These are phyloP conservation scores for Aleiodes leptofemur DNA, from an alignment of 2,888 invertebrate genomes.

Conservation along the genomic window DNA sequence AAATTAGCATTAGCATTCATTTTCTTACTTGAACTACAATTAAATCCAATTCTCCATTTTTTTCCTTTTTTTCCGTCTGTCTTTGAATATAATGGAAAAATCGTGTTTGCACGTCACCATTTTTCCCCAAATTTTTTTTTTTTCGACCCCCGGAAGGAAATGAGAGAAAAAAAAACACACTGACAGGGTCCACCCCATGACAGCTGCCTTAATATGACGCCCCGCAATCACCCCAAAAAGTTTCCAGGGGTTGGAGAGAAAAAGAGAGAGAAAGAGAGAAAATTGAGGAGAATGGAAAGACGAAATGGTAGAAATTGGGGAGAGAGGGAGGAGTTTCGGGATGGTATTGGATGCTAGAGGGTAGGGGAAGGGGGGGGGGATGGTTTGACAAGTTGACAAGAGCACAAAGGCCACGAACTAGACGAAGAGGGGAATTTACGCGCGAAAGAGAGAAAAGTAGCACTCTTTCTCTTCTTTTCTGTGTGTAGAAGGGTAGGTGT, in stretches of 20 bases:
- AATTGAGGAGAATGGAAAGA: conserved; percentile 40
- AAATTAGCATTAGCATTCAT: conserved; percentile 15
- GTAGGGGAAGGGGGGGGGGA: conserved; percentile 65
- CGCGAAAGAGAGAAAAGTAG: conserved; percentile 69
- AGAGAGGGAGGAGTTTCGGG: conserved; percentile 54
- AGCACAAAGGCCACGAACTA: conserved; percentile 74
- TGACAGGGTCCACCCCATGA: conserved; percentile 23
- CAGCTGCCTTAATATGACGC: conserved; percentile 23
- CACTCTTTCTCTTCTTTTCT: conserved; percentile 59
- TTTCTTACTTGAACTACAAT: too few species aligned
- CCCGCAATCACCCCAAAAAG: background rate
- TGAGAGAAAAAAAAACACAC: conserved; percentile 2
- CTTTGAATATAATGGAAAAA: too few species aligned
- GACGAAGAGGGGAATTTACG: conserved; percentile 58
- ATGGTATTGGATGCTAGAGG: conserved; percentile 68
- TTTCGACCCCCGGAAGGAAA: background rate
- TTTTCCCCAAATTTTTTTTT: background rate
- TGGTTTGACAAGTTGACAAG: conserved; percentile 75
- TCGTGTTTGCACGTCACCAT: too few species aligned
- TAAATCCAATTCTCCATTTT: too few species aligned
- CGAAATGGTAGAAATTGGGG: conserved; percentile 47
- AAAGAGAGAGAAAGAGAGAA: conserved; percentile 35
- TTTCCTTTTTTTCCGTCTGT: too few species aligned
- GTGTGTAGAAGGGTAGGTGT: conserved; percentile 63
- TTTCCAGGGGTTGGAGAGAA: conserved; percentile 13